A percentile compares a stretch with the other conserved stretches of the same genome.
Conservation (phyloP, 2,113 vertebrate genomes). For the Protobothrops flavoviridis region DNA sequence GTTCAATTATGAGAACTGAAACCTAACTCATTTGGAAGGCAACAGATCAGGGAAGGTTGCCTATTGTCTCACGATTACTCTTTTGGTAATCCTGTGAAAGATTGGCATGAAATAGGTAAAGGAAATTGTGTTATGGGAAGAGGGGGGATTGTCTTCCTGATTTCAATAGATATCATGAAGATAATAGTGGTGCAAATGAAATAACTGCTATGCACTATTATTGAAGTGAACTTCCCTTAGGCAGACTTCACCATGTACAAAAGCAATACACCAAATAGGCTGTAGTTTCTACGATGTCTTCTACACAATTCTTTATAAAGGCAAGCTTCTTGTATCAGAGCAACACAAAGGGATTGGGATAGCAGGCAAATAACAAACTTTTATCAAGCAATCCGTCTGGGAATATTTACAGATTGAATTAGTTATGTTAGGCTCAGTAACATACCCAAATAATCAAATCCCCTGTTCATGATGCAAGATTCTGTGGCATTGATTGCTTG, state of each 20-base stretch:
- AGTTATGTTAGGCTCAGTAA: background rate
- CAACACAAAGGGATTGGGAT: background rate
- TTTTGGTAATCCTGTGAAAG: background rate
- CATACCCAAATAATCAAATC: slow-evolving; percentile 91
- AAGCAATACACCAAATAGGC: background rate
- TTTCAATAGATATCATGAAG: background rate
- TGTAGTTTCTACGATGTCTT: background rate
- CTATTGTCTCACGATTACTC: background rate
- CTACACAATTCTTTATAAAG: background rate
- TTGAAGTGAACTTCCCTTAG: background rate
- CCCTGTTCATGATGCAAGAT: slow-evolving; percentile 92
- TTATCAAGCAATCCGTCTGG: background rate
- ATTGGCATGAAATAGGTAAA: background rate
- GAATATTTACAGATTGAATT: background rate
- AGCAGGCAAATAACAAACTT: background rate
- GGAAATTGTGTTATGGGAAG: background rate
- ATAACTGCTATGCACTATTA: background rate
- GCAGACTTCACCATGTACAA: background rate
- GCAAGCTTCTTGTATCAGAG: background rate
- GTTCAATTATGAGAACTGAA: background rate
- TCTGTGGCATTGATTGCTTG: slow-evolving; percentile 89
- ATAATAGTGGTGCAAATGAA: background rate
- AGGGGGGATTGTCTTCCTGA: background rate
- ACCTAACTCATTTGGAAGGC: background rate
- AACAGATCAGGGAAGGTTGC: background rate